phyloP scores from a whole-genome alignment of 2,888 invertebrate species.

The Rugalucina vietnamica region DNA sequence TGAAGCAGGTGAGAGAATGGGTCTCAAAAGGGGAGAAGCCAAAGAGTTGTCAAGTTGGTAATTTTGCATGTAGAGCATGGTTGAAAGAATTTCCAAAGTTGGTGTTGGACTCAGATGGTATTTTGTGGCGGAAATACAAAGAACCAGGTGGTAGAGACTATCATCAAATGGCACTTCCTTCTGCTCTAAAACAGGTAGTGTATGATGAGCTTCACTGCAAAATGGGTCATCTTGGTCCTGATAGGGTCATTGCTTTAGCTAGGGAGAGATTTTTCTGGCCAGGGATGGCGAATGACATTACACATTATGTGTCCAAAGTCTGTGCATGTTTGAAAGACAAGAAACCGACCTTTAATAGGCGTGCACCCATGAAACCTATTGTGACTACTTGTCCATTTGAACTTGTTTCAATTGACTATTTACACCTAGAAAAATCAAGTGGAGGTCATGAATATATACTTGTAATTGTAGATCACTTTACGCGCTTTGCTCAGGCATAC shows the following conservation, averaged over 20 bases:
- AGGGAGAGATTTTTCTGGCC: conserved; percentile 38
- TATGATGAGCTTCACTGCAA: conserved; percentile 15
- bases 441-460: conserved; percentile 61
- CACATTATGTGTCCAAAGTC: conserved; percentile 11
- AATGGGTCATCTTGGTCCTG: conserved; percentile 29
- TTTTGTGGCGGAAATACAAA: conserved; percentile 19
- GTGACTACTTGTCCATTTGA: conserved; percentile 50
- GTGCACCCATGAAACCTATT: conserved; percentile 38
- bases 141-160: background rate
- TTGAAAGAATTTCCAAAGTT: conserved; percentile 12
- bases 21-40: background rate
- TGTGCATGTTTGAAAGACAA: conserved; percentile 33
- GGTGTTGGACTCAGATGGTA: conserved; percentile 18
- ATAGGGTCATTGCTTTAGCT: conserved; percentile 23
- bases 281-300: conserved; percentile 20
- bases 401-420: conserved; percentile 54
- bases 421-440: conserved; percentile 50
- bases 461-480: conserved; percentile 59
- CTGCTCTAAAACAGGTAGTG: background rate
- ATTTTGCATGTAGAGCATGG: background rate
- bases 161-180: conserved; percentile 18
- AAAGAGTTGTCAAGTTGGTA: background rate
- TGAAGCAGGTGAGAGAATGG: conserved; percentile 13
- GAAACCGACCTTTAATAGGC: conserved; percentile 13
- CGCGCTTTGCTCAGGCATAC: conserved; percentile 53